Conservation (phyloP, 2,888 invertebrate genomes). For the Macrosoma leucophasiata region DNA sequence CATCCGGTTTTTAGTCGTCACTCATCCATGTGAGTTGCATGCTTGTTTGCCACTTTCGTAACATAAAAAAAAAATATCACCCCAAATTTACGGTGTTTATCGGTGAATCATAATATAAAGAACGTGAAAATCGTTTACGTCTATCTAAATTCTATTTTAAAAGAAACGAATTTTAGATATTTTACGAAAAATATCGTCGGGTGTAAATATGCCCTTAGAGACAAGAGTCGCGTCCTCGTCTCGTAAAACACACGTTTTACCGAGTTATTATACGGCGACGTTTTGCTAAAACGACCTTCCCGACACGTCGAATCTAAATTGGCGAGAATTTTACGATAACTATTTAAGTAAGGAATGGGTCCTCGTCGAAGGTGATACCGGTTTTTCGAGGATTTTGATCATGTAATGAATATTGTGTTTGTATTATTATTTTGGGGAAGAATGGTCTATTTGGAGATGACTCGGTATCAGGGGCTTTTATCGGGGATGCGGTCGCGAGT, state of each 20-base stretch:
- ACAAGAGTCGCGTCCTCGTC: slow-evolving; percentile 13
- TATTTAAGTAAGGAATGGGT: slow-evolving; percentile 42
- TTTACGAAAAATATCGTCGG: slow-evolving; percentile 2
- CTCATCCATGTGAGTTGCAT: no score
- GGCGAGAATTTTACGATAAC: slow-evolving; percentile 56
- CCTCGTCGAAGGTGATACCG: no score
- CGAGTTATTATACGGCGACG: slow-evolving; percentile 55
- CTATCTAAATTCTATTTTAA: slow-evolving; percentile 1
- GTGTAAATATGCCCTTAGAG: not conserved
- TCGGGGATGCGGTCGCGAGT: no score
- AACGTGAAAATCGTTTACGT: not conserved
- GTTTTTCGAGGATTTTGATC: no score
- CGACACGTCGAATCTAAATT: slow-evolving; percentile 55
- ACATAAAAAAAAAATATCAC: no score
- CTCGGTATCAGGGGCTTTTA: no score
- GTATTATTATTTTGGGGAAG: no score
- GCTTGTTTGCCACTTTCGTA: no score
- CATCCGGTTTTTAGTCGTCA: no score
- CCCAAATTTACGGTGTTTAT: no score
- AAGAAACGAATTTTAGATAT: slow-evolving; percentile 2
- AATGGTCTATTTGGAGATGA: no score
- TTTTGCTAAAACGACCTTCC: slow-evolving; percentile 43
- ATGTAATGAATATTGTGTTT: no score
- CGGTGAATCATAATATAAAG: not conserved
- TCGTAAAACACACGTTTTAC: slow-evolving; percentile 59